phyloP scores from a whole-genome alignment of 2,797 vertebrate species.

The Anguilla obscura region DNA sequence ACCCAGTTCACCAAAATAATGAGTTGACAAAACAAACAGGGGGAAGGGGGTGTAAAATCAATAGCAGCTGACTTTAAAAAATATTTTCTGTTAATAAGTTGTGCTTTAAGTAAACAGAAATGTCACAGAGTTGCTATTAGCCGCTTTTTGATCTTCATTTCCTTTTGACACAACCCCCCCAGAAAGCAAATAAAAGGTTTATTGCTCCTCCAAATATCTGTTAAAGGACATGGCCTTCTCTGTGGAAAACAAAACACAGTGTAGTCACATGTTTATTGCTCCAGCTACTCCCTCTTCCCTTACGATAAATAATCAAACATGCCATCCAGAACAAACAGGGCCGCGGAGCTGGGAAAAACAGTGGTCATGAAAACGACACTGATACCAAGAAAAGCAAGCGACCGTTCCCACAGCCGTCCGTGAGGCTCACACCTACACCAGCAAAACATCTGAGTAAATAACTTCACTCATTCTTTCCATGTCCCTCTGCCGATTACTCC shows the following conservation, averaged over 20 bases:
- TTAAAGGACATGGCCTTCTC: constrained; percentile 87
- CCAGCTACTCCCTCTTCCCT: constrained; percentile 91
- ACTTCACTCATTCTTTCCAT: constrained; percentile 93
- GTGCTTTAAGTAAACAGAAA: constrained; percentile 54
- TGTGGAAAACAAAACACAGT: constrained; percentile 93
- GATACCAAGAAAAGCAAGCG: constrained; percentile 91
- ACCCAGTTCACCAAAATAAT: constrained; percentile 51
- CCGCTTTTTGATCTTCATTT: constrained; percentile 69
- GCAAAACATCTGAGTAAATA: constrained; percentile 96
- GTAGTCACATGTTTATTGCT: constrained; percentile 93
- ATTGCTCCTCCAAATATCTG: constrained; percentile 83
- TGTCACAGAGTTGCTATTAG: constrained; percentile 52
- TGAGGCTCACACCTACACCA: constrained; percentile 93
- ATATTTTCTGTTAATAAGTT: constrained; percentile 58
- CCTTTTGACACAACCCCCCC: constrained; percentile 66
- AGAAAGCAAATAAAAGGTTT: constrained; percentile 82
- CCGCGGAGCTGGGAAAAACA: constrained; percentile 79
- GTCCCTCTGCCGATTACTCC: constrained; percentile 87
- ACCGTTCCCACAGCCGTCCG: constrained; percentile 87
- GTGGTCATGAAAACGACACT: constrained; percentile 84
- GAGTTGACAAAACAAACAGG: constrained; percentile 60
- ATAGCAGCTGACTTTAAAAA: constrained; percentile 48
- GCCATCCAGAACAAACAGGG: constrained; percentile 98
- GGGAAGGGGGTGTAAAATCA: constrained; percentile 23
- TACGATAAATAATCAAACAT: constrained; percentile 98